Conservation (phyloP, 2,113 vertebrate species). For the Sisor rabdophorus region DNA sequence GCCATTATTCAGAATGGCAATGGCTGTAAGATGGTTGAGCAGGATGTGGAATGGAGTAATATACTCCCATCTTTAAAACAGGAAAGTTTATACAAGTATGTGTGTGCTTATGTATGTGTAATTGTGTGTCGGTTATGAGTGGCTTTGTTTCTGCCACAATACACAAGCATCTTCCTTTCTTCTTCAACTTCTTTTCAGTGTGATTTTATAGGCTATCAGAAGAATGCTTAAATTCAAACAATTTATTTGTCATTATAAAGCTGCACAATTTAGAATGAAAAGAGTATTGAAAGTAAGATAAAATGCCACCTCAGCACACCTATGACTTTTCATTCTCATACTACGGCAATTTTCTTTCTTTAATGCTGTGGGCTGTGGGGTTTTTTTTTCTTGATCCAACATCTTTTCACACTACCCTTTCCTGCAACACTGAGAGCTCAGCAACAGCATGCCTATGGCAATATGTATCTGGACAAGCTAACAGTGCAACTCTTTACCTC, state of each 20-base stretch:
- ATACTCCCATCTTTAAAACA: neutral
- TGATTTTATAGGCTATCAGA: neutral
- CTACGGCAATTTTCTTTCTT: neutral
- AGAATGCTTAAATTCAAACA: neutral
- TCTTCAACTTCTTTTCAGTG: neutral
- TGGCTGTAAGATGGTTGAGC: neutral
- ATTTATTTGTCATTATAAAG: neutral
- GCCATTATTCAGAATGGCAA: slow-evolving; percentile 1
- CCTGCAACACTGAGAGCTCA: slow-evolving; percentile 2
- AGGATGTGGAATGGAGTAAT: neutral
- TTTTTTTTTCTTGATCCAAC: neutral
- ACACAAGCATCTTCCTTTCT: neutral
- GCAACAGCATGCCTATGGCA: slow-evolving; percentile 6
- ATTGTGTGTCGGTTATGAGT: slow-evolving; percentile 52
- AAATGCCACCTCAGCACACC: neutral
- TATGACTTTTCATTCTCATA: neutral
- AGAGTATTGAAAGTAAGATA: neutral
- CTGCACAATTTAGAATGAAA: neutral
- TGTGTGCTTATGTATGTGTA: slow-evolving; percentile 29
- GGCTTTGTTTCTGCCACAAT: slow-evolving; percentile 16
- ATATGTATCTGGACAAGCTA: slow-evolving; percentile 29
- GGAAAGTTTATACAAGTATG: slow-evolving; percentile 2
- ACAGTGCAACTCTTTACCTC: slow-evolving; percentile 20
- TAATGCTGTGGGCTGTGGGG: neutral
- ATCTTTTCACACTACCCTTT: neutral